These are phyloP conservation scores for Caradrina clavipalpis DNA, from an alignment of 2,888 invertebrate genomes.

Conservation along the genomic window DNA sequence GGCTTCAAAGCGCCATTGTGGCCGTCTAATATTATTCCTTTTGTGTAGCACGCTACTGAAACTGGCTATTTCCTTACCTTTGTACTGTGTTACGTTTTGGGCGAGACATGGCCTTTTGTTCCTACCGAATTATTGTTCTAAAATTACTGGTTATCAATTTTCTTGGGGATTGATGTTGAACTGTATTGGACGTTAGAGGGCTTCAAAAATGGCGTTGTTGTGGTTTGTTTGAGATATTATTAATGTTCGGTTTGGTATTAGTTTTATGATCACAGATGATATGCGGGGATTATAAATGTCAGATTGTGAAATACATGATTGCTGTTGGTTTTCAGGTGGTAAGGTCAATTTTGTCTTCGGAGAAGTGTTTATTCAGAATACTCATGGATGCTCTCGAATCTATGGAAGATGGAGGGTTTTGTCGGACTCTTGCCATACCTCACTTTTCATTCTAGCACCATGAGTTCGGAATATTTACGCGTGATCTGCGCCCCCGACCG, in stretches of 20 bases:
- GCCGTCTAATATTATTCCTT: constrained; percentile 81
- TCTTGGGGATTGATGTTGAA: constrained; percentile 52
- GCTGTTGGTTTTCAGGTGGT: not conserved
- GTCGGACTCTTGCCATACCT: too few relatives aligned
- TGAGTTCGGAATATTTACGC: too few relatives aligned
- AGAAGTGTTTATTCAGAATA: not conserved
- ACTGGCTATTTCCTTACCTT: constrained; percentile 87
- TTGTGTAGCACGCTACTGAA: constrained; percentile 74
- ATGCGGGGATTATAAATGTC: constrained; percentile 44
- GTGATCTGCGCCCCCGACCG: too few relatives aligned
- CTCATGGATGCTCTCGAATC: too few relatives aligned
- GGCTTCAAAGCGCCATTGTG: constrained; percentile 78
- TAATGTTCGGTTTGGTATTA: constrained; percentile 29
- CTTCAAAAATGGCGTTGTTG: constrained; percentile 38
- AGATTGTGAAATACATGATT: not conserved
- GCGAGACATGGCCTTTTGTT: constrained; percentile 73
- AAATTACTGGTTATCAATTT: constrained; percentile 74
- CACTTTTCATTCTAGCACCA: too few relatives aligned
- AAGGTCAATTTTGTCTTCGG: not conserved
- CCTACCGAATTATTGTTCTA: constrained; percentile 71
- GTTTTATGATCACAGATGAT: constrained; percentile 41
- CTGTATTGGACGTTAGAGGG: constrained; percentile 47
- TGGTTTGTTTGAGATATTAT: constrained; percentile 23
- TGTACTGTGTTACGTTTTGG: constrained; percentile 74
- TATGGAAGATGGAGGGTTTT: not conserved